Conservation (phyloP, 2,113 vertebrate genomes). For the Asarcornis scutulata region DNA sequence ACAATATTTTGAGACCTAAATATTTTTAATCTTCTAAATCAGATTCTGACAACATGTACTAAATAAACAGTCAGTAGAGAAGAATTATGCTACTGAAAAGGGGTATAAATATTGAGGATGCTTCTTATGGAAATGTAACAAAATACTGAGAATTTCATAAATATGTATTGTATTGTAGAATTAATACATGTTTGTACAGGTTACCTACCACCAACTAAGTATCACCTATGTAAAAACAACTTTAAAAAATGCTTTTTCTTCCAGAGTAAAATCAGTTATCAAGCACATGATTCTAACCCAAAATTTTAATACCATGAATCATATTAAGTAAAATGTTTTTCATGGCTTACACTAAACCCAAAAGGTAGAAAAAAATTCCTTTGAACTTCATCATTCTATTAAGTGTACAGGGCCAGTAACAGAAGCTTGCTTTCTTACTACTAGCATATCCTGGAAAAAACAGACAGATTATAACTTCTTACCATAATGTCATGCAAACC, state of each 20-base stretch:
- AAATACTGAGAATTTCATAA: not conserved
- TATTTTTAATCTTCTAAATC: not conserved
- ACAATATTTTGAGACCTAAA: not conserved
- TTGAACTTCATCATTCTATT: not conserved
- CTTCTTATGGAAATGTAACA: not conserved
- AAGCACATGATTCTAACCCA: not conserved
- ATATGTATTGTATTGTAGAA: not conserved
- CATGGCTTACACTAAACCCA: not conserved
- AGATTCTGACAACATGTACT: not conserved
- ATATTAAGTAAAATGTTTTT: not conserved
- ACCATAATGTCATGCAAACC: accelerated
- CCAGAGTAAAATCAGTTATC: not conserved
- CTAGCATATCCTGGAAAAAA: not conserved
- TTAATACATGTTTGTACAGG: not conserved
- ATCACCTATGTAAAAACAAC: not conserved
- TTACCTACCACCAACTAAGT: not conserved
- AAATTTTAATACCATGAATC: not conserved
- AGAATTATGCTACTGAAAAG: not conserved
- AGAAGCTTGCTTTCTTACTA: not conserved
- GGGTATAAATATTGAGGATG: not conserved
- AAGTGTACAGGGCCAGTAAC: not conserved
- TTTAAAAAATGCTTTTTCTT: not conserved
- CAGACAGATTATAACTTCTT: not conserved
- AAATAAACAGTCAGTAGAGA: not conserved
- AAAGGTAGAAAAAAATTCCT: not conserved